Conservation (phyloP, 2,113 vertebrate genomes). For the Amphilophus citrinellus region DNA sequence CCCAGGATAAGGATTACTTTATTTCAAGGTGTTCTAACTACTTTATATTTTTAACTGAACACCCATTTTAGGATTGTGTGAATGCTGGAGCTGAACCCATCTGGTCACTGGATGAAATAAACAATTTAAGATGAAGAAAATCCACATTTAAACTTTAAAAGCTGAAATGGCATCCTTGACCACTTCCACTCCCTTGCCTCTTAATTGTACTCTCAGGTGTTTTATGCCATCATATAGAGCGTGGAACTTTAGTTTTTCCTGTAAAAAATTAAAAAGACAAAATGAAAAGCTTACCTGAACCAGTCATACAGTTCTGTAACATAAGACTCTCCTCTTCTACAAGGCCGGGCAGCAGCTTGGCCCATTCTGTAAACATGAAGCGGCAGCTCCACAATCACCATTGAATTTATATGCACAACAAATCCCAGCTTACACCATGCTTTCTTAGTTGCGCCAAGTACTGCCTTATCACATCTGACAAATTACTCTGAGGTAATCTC, state of each 20-base stretch:
- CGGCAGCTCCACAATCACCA: conserved; percentile 16
- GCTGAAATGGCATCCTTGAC: background rate
- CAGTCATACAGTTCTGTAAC: conserved; percentile 76
- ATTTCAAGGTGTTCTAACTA: too few relatives aligned
- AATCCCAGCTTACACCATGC: conserved; percentile 70
- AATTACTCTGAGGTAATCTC: conserved; percentile 81
- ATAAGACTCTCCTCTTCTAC: conserved; percentile 69
- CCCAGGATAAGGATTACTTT: too few relatives aligned
- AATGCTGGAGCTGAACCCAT: too few relatives aligned
- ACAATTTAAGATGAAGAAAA: background rate
- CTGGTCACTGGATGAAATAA: too few relatives aligned
- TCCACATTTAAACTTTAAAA: background rate
- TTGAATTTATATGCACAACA: conserved; percentile 68
- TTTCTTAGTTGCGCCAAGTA: conserved; percentile 73
- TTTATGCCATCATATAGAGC: background rate
- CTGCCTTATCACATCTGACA: conserved; percentile 71
- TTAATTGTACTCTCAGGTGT: background rate
- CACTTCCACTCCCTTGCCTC: background rate
- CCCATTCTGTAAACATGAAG: conserved; percentile 68
- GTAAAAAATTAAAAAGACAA: background rate
- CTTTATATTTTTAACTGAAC: too few relatives aligned
- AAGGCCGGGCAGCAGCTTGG: conserved; percentile 74
- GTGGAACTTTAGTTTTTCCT: background rate
- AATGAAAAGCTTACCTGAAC: conserved; percentile 72
- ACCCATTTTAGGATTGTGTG: too few relatives aligned